Evolutionary conservation across 2,888 invertebrate genomes (phyloP), one percentile per base, ranked within the genome.

Genomic region (Drosophila pseudotalamancana): DNA sequence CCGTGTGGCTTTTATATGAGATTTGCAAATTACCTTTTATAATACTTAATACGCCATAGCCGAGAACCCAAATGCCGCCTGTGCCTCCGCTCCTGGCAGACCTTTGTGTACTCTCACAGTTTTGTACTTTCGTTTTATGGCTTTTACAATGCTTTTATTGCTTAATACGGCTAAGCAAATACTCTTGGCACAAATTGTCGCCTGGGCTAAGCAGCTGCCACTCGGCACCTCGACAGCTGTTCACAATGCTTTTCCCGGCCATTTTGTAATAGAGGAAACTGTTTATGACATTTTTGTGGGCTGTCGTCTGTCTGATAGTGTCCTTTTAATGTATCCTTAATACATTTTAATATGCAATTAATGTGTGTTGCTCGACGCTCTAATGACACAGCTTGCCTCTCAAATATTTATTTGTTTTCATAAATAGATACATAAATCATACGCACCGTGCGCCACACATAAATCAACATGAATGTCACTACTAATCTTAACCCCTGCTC

Each of bases 21-120:
- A 79, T 72, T 86, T 70, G 72, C 67, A 82, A 86, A 86, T 83
- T 80, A 69, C 75, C 87, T 80, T 80, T 83, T 77, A 79, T 85
- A 82, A 74, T 86, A 82, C 86, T 82, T 82, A 82, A 86, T 78
- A 83, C 59, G 49, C 49, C 43, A 29, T 31, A 21, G 29, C 56
- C 43, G 16, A 42, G 34, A 11, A 12, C 23, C 25, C 31, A 12
- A 23, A 25, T 12, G 21, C 18, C 32, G 18, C 6, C 11, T 8
- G 8, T 8, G 16, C 0, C 4, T 4, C 29, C 8, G 29, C 18
- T 14, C n/a, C 29, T 16, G 14, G 14, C 34, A 35, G 35, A 35
- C 11, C 18, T 21, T 39, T 56, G 48, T 49, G 37, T 31, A 23
- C 53, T 9, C 25, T 12, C 40, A 46, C 39, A 51, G 64, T 62